A percentile compares a stretch with the other conserved stretches of the same genome.
Conservation (phyloP, 2,113 vertebrate species). For the Plectropomus leopardus region DNA sequence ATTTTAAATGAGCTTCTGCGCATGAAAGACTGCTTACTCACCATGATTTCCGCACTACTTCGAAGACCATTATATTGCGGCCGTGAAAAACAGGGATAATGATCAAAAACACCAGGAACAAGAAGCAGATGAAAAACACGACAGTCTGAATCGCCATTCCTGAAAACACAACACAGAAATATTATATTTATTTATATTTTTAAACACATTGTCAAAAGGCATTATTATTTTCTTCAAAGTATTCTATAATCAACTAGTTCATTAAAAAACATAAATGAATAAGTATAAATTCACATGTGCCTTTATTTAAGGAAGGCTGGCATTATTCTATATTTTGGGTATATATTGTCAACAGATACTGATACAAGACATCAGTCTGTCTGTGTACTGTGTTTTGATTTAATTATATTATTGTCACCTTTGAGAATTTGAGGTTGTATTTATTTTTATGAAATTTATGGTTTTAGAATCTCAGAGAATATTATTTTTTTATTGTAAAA, state of each 20-base stretch:
- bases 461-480: too few relatives aligned
- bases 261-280: neutral
- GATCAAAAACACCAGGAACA: slow-evolving; percentile 88
- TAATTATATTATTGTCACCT: too few relatives aligned
- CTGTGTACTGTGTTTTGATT: too few relatives aligned
- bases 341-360: neutral
- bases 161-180: slow-evolving; percentile 58
- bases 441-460: too few relatives aligned
- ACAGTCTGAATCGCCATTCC: slow-evolving; percentile 90
- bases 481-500: too few relatives aligned
- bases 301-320: neutral
- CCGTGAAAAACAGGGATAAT: slow-evolving; percentile 88
- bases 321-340: neutral
- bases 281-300: too few relatives aligned
- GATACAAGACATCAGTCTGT: neutral
- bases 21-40: slow-evolving; percentile 70
- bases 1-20: neutral
- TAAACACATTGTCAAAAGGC: neutral
- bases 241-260: neutral
- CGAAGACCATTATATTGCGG: slow-evolving; percentile 83
- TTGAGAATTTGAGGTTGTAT: too few relatives aligned
- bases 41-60: slow-evolving; percentile 87
- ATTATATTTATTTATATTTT: too few relatives aligned
- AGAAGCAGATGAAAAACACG: slow-evolving; percentile 89
- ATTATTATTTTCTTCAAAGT: neutral